Base-by-base conservation (phyloP, 2,113 vertebrate genomes). In the Triplophysa dalaica region DNA sequence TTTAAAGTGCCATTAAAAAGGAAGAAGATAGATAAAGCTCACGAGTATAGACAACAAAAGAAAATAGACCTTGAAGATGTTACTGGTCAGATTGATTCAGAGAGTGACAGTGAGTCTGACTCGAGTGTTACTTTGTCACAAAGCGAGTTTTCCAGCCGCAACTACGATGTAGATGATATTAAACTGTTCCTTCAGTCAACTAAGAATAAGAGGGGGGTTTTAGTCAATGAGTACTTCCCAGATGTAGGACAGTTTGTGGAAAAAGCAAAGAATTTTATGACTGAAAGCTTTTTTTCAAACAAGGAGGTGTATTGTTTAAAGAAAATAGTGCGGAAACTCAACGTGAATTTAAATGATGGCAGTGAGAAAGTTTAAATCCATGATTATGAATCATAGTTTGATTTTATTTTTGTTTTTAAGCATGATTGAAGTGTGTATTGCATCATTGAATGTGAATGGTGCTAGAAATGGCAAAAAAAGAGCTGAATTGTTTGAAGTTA, bases 371-470 rank as follows among this genome's bases (percentile, higher is more conserved):
- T 4, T 58, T 65, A 17, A 14, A 58, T 11, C 19, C 4, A 24
- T 19, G 16, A 16, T 1, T 16, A 68, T 16, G 29, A 33, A 45
- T 61, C 3, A 12, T 68, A 43, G 33, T 16, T 8, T 60, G 64
- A 16, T 16, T 10, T 12, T 24, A 1, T 45, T 17, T 14, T 22
- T 6, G 41, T 19, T 33, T 16, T 2, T 54, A 0, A 6, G n/a
- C 0, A 67, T 77, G 48, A 16, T 2, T 38, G 14, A 77, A 52
- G 17, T 58, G 13, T 19, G 17, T 16, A 41, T 56, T 22, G 50
- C 63, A 24, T 43, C 75, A 2, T 2, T 56, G 14, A 67, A 67
- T 67, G 63, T 67, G 1, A 77, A 67, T 22, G 26, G 75, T 21
- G 50, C 63, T 0, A 56, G 63, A 77, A 12, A 77, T 38, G 3